Evolutionary conservation across 1,140 invertebrate genomes (phyloP).

Genomic region (Halictus rubicundus): DNA sequence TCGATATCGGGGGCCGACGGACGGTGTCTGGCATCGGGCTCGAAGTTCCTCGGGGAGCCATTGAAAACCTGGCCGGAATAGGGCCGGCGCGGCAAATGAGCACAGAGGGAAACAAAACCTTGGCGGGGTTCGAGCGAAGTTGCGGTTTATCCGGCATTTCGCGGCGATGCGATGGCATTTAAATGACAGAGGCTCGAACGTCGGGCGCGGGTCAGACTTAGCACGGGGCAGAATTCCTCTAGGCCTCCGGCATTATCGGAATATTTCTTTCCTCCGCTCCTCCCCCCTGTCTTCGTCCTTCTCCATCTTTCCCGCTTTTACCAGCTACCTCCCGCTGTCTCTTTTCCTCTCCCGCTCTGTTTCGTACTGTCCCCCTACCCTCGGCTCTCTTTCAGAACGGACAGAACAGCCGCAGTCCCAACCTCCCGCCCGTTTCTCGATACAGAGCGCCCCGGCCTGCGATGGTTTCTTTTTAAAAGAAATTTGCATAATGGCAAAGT

Average conservation of each 20-base stretch:
- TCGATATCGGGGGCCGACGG: no score
- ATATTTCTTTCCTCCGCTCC: conserved; percentile 59
- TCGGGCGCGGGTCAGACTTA: conserved; percentile 24
- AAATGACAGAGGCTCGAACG: conserved; percentile 35
- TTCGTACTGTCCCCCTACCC: background rate
- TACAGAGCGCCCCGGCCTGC: conserved; percentile 39
- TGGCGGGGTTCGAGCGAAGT: conserved; percentile 8
- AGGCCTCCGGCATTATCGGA: conserved; percentile 62
- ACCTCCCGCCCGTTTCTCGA: background rate
- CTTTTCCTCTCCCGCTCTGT: background rate
- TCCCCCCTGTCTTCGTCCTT: background rate
- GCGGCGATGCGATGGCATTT: conserved; percentile 51
- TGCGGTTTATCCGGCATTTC: conserved; percentile 58
- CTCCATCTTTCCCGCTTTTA: no score
- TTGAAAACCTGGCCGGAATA: no score
- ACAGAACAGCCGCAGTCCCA: conserved; percentile 1
- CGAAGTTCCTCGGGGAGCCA: no score
- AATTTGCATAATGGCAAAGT: conserved; percentile 73
- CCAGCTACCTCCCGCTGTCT: background rate
- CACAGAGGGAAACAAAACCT: conserved; percentile 34
- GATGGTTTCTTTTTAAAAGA: conserved; percentile 67
- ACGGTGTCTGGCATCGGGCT: no score
- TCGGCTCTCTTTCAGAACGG: background rate
- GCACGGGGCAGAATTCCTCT: conserved; percentile 48
- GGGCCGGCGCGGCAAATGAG: conserved; percentile 13